Evolutionary conservation across 2,113 vertebrate genomes (phyloP).

Genomic region (Lipophrys pholis): DNA sequence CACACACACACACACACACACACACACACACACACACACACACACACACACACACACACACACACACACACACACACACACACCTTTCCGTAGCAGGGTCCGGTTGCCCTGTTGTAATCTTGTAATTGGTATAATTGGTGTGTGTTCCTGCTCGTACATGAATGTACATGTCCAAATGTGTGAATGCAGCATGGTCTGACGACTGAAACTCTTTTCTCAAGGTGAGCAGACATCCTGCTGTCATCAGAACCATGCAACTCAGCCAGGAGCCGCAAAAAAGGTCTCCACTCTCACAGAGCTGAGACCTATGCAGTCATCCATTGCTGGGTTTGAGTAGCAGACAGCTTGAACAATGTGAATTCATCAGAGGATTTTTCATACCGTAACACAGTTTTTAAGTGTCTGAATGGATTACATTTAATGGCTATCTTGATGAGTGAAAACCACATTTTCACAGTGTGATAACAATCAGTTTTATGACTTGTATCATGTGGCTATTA

Average conservation of each 20-base stretch:
- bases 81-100: conserved; percentile 61
- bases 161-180: conserved; percentile 34
- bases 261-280: conserved; percentile 1
- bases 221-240: conserved; percentile 8
- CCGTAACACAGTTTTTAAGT: too few relatives aligned
- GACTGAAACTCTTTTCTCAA: conserved; percentile 40
- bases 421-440: background rate
- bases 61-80: conserved; percentile 24
- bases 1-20: conserved; percentile 22
- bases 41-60: conserved; percentile 22
- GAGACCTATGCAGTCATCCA: background rate
- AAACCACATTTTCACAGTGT: background rate
- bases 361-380: background rate
- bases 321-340: background rate
- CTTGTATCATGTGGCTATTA: background rate
- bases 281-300: conserved; percentile 12
- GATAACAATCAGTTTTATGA: background rate
- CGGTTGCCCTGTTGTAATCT: conserved; percentile 69
- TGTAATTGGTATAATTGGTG: conserved; percentile 69
- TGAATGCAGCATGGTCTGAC: conserved; percentile 32
- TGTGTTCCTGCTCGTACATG: conserved; percentile 39
- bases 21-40: conserved; percentile 24
- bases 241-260: conserved; percentile 35
- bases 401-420: conserved; percentile 2
- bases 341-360: background rate